Base-by-base conservation (phyloP, 2,888 invertebrate genomes). In the Cenopis cana region DNA sequence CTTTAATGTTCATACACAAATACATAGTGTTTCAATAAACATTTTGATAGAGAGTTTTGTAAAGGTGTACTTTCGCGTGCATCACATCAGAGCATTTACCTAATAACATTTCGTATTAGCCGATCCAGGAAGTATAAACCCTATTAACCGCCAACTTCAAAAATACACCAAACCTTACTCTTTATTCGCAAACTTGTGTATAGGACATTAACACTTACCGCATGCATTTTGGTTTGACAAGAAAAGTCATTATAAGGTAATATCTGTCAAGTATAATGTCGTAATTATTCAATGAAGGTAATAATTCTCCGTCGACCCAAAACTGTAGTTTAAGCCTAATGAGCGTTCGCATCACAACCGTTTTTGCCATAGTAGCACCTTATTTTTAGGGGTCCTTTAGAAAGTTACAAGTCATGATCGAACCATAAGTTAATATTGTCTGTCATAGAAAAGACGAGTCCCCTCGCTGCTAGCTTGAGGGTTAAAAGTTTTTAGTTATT, bases 211-310 rank as follows among this genome's bases (percentile, higher is more conserved):
- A 67, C 14, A 29, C 64, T 55, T 54, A 66, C 46, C 60, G 46
- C 64, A 64, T 14, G 38, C 54, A 61, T 20, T 46, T 56, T 55
- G 18, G 24, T 62, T 67, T 62, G 62, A 70, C 71, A 73, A 74
- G 69, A 74, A 73, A 72, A 68, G 71, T 76, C 66, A 78, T 81
- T 81, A 85, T 84, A 80, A 81, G 79, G 81, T 81, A 81, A 85
- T 82, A 80, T 77, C 78, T 61, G 71, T 71, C 78, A 77, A 81
- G 78, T 76, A 75, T 71, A 76, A 74, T 76, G 76, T 78, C 74
- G 82, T 81, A 82, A 88, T 86, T 81, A 83, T 85, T 88, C 85
- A 88, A 82, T 83, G 78, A 82, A 67, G 77, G 76, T 78, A 82
- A 84, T 83, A 82, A 79, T 80, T 81, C 75, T 75, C 76, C 76